Percentiles rank a stretch among this genome's conserved stretches.
phyloP scores from a whole-genome alignment of 2,113 vertebrate genomes.

The Burhinus oedicnemus region DNA sequence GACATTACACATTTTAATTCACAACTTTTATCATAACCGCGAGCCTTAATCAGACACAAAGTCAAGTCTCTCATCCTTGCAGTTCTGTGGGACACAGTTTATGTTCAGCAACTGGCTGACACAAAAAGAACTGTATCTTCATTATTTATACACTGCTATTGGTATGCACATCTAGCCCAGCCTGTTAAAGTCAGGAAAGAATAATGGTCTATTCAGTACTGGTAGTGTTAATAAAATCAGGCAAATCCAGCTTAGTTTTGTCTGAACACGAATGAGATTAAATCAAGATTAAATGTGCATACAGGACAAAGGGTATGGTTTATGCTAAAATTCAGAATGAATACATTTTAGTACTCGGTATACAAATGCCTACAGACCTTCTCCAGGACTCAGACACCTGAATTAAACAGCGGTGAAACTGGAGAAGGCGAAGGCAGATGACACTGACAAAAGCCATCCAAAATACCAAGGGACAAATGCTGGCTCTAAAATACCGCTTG shows the following conservation, averaged over 20 bases:
- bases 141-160: slow-evolving; percentile 39
- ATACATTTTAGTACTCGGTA: neutral
- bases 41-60: slow-evolving; percentile 1
- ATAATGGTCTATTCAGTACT: slow-evolving; percentile 63
- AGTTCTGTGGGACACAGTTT: neutral
- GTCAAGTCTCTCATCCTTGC: neutral
- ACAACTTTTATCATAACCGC: slow-evolving; percentile 15
- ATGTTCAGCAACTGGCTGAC: neutral
- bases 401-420: neutral
- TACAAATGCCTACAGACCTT: slow-evolving; percentile 15
- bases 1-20: slow-evolving; percentile 11
- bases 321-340: slow-evolving; percentile 40
- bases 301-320: slow-evolving; percentile 58
- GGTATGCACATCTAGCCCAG: slow-evolving; percentile 36
- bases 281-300: slow-evolving; percentile 65
- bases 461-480: slow-evolving; percentile 27
- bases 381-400: slow-evolving; percentile 5
- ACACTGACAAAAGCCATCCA: neutral
- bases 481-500: neutral
- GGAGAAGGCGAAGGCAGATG: neutral
- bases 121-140: slow-evolving; percentile 46
- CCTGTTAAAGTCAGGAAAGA: slow-evolving; percentile 48
- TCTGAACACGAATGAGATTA: slow-evolving; percentile 68
- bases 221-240: slow-evolving; percentile 39
- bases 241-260: slow-evolving; percentile 68